A percentile compares a stretch with the other conserved stretches of the same genome.
These are phyloP conservation scores for Caenorhabditis afra DNA, from an alignment of 2,888 invertebrate species.

Conservation along the genomic window DNA sequence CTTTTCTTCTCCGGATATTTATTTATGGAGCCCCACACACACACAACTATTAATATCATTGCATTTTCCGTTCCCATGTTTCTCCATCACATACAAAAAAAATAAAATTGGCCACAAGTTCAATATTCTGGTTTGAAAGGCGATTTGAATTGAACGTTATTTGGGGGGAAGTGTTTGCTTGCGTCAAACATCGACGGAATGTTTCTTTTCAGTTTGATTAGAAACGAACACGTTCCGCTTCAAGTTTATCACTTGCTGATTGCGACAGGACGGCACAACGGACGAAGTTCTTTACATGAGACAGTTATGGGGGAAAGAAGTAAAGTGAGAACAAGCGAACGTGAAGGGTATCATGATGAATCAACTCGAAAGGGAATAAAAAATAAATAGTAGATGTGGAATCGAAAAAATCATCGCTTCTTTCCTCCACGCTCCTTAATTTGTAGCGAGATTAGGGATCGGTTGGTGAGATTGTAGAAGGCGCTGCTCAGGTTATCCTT, in stretches of 20 bases:
- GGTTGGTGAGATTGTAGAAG: conserved; percentile 93
- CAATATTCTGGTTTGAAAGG: conserved; percentile 8
- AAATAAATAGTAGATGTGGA: background rate
- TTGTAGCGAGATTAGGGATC: conserved; percentile 90
- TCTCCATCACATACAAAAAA: background rate
- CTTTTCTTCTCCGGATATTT: conserved; percentile 1
- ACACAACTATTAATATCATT: conserved; percentile 6
- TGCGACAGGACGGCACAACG: background rate
- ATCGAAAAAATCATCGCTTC: conserved; percentile 26
- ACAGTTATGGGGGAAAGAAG: background rate
- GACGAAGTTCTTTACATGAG: background rate
- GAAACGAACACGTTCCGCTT: too few species aligned
- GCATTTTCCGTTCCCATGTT: background rate
- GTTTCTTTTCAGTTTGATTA: too few species aligned
- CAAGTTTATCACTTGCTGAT: too few species aligned
- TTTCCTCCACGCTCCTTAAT: conserved; percentile 88
- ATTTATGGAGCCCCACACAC: background rate
- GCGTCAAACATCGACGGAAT: too few species aligned
- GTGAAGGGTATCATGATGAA: background rate
- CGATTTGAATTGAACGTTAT: too few species aligned
- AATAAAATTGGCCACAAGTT: conserved; percentile 25
- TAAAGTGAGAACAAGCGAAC: background rate
- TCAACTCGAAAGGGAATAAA: background rate
- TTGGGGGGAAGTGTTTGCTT: too few species aligned
- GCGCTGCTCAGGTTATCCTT: conserved; percentile 96